Evolutionary conservation across 2,113 vertebrate species (phyloP).

Genomic region (Grammomys surdaster): DNA sequence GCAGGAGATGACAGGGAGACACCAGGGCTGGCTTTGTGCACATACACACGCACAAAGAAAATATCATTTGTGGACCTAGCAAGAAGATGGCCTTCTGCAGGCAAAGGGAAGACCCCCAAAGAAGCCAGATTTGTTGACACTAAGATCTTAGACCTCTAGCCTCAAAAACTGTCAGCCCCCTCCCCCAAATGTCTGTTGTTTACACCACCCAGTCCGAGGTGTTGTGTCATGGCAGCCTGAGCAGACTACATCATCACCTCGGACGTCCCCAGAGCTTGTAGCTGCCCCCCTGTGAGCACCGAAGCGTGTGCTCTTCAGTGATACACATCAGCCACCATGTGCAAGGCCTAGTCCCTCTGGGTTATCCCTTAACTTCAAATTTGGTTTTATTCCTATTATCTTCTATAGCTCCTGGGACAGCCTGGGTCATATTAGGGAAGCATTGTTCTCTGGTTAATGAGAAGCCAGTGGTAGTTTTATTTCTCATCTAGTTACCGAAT

Average conservation of each 20-base stretch:
- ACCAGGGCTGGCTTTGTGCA: not conserved
- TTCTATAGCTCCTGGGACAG: not conserved
- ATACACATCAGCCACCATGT: not conserved
- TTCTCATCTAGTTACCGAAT: conserved; percentile 10
- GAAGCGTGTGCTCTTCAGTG: not conserved
- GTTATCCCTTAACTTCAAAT: not conserved
- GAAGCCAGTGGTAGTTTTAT: not conserved
- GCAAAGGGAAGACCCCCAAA: not conserved
- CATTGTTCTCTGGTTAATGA: not conserved
- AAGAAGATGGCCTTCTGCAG: not conserved
- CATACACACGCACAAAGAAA: not conserved
- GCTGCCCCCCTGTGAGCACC: not conserved
- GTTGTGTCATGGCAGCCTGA: not conserved
- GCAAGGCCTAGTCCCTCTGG: not conserved
- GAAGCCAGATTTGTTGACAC: not conserved
- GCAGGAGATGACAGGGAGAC: not conserved
- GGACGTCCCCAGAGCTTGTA: not conserved
- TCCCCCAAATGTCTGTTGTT: not conserved
- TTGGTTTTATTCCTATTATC: not conserved
- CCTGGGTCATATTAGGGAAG: not conserved
- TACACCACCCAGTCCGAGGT: not conserved
- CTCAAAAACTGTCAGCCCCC: not conserved
- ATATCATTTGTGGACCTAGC: not conserved
- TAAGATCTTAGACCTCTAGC: not conserved
- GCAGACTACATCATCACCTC: too few species aligned